Conservation (phyloP, 2,113 vertebrate genomes). For the Cettia cetti region DNA sequence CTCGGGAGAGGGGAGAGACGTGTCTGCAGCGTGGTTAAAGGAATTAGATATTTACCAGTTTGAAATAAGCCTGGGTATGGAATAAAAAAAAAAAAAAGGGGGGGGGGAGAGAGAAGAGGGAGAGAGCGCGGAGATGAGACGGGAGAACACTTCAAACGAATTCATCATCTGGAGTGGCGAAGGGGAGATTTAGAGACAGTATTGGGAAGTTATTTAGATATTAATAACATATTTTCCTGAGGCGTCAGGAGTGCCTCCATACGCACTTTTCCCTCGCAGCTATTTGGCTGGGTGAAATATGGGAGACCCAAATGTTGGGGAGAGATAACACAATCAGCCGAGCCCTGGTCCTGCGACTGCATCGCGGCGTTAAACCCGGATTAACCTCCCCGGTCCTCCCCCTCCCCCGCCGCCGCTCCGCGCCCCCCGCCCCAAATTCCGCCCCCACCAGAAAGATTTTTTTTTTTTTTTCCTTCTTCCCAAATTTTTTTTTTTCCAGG, state of each 20-base stretch:
- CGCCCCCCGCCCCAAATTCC: too few relatives aligned
- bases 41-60: conserved; percentile 90
- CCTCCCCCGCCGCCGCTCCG: too few relatives aligned
- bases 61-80: conserved; percentile 84
- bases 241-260: conserved; percentile 92
- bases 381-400: conserved; percentile 87
- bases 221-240: conserved; percentile 99
- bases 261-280: conserved; percentile 91
- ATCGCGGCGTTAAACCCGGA: conserved; percentile 96
- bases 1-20: conserved; percentile 29
- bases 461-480: too few relatives aligned
- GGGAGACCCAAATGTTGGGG: conserved; percentile 97
- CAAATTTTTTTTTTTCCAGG: too few relatives aligned
- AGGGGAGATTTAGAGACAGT: conserved; percentile 96
- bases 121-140: conserved; percentile 79
- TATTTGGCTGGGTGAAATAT: conserved; percentile 98
- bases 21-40: conserved; percentile 74
- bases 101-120: not conserved
- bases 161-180: conserved; percentile 92
- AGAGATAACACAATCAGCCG: conserved; percentile 97
- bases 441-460: too few relatives aligned
- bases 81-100: too few relatives aligned
- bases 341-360: conserved; percentile 90
- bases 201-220: conserved; percentile 99
- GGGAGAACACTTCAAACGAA: conserved; percentile 97